Percentiles rank a stretch among this genome's conserved stretches.
Evolutionary conservation across 2,797 vertebrate genomes (phyloP).

Genomic region (Tamandua tetradactyla): DNA sequence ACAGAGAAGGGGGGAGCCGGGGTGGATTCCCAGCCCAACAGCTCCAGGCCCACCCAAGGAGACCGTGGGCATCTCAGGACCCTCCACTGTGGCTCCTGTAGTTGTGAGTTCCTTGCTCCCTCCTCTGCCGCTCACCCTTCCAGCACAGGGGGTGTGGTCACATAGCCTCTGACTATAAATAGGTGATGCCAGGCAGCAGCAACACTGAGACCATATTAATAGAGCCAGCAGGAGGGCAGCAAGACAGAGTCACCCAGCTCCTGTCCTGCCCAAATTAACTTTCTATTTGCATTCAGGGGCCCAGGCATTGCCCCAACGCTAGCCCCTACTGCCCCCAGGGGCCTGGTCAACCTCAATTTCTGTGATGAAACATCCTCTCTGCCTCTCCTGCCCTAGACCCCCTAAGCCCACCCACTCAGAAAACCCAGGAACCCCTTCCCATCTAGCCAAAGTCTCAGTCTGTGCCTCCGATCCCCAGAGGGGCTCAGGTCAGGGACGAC

Average conservation of each 20-base stretch:
- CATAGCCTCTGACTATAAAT: conserved; percentile 75
- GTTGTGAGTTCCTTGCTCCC: neutral
- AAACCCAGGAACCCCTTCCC: neutral
- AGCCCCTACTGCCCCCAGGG: neutral
- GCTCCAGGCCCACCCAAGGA: conserved; percentile 10
- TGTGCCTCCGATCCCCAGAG: neutral
- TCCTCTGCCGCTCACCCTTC: conserved; percentile 27
- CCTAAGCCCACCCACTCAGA: neutral
- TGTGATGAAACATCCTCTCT: conserved; percentile 25
- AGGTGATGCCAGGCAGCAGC: conserved; percentile 70
- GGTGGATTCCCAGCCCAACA: neutral
- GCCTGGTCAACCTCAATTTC: neutral
- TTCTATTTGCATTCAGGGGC: conserved; percentile 73
- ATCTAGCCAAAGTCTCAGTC: neutral
- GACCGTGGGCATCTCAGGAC: neutral
- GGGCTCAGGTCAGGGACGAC: neutral
- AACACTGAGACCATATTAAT: conserved; percentile 75
- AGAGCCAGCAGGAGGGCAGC: conserved; percentile 71
- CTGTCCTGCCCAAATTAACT: conserved; percentile 77
- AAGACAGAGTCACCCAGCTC: conserved; percentile 52
- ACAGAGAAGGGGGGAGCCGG: neutral
- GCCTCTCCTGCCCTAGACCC: neutral
- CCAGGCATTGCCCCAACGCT: neutral
- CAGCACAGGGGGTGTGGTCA: conserved; percentile 68
- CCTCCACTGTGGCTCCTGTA: neutral